Base-by-base conservation (phyloP, 2,797 vertebrate genomes). In the Tangara arthus region DNA sequence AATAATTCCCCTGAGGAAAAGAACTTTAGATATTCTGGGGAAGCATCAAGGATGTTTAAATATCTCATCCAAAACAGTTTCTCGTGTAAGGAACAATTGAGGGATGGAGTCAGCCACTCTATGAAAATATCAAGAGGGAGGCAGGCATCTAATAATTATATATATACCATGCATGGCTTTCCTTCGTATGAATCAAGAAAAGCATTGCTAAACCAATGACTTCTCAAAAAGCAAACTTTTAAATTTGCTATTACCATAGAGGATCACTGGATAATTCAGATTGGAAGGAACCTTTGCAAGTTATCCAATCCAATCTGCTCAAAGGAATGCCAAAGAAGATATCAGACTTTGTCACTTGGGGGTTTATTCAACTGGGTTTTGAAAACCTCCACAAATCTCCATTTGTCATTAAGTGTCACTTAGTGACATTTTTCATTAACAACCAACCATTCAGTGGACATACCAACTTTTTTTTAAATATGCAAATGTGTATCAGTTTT, bases 331-430 rank as follows among this genome's bases (percentile, higher is more conserved):
- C 46, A 72, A 60, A 42, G 24, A 66, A 10, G 8, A 27, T 3
- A 3, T 6, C 30, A 80, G 53, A 71, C 3, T 32, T 17, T 9
- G 26, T 17, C 23, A 3, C 34, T 27, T 2, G 0, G 9, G 15
- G 9, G 2, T 44, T 87, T 72, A 63, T 34, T 56, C 47, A 70
- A 19, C 3, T 32, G 18, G 1, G 9, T 52, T 89, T 91, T 77
- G 50, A 80, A 85, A 73, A 80, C 6, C 32, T 66, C 30, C 37
- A 66, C 15, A 39, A n/a, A 86, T 69, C 16, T 61, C 34, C 24
- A 46, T 22, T 41, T 69, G 30, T 30, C 34, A 21, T 86, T 12
- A 76, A 52, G 15, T 46, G 11, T 21, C 12, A 39, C 15, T 22
- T 35, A 26, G 12, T 23, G 15, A 75, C 11, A 75, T 12, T 73